Evolutionary conservation across 2,888 invertebrate genomes (phyloP), one percentile per base, ranked within the genome.

Genomic region (Melitaea athalia): DNA sequence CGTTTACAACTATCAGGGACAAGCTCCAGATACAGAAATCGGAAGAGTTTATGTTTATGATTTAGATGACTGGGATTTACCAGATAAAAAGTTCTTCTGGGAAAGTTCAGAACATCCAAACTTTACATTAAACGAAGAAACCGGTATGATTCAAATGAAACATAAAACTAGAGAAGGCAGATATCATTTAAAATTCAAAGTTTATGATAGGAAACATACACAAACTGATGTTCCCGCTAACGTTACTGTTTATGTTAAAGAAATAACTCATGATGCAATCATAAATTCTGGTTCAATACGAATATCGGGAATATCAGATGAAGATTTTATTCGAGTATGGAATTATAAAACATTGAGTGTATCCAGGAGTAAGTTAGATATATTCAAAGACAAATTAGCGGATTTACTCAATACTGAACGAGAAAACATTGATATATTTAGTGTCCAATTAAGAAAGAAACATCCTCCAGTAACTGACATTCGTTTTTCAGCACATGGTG

Each of bases 81-180:
- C 97, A 0, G 99, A 99, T 86, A 99, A 99, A 88, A 98, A 97
- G 81, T 99, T 99, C 93, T 98, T 97, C 84, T 98, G 98, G 98
- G 98, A 98, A 82, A 95, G 95, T 59, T 93, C 95, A 64, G 97
- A 97, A 83, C 97, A 98, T 93, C 96, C 96, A 0, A 95, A 96
- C 77, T 98, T 98, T 85, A 97, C 96, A 72, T 91, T 99, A 42
- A 96, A 98, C 84, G 96, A 97, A 85, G 97, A 98, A 82, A 97
- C 97, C 0, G 99, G 99, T 17, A 97, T 98, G 97, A 96, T 99
- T 77, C 97, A 96, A 72, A 99, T 99, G 98, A 95, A 95, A 81
- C 97, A 97, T 75, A 97, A 97, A 70, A 98, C 98, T 0, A 95
- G 96, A 75, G 97, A 98, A 81, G 99, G 99, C 38, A 95, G 95